phyloP scores from a whole-genome alignment of 2,888 invertebrate species.

The Ischnus inquisitorius region DNA sequence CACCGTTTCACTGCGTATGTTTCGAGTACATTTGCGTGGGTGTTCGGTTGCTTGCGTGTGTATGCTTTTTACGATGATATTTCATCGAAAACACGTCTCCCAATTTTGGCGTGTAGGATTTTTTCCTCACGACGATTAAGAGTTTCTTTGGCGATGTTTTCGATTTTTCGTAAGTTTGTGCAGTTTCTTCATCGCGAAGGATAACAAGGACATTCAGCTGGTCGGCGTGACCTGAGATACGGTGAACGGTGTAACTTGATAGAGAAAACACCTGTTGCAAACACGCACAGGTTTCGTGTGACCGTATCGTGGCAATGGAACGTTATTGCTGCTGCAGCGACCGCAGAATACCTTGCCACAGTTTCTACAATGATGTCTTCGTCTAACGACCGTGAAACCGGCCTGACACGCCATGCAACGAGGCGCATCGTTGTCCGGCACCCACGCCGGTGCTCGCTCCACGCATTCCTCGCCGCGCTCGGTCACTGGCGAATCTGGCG shows the following conservation, averaged over 20 bases:
- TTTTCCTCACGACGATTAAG: conserved; percentile 1
- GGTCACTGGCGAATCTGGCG: conserved; percentile 80
- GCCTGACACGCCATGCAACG: conserved; percentile 97
- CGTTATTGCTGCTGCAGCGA: conserved; percentile 96
- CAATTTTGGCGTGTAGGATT: neutral
- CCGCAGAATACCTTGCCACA: conserved; percentile 99
- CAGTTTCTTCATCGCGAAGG: conserved; percentile 46
- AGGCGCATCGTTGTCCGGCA: conserved; percentile 96
- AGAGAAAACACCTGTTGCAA: conserved; percentile 95
- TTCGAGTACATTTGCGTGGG: no score
- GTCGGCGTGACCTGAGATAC: conserved; percentile 81
- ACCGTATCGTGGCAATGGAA: conserved; percentile 96
- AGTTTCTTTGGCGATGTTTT: conserved; percentile 56
- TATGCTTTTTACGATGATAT: neutral
- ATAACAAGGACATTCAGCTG: conserved; percentile 79
- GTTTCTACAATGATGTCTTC: conserved; percentile 98
- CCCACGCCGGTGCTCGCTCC: conserved; percentile 94
- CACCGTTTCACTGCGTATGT: neutral
- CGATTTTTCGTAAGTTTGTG: conserved; percentile 45
- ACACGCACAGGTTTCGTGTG: conserved; percentile 97
- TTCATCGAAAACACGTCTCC: neutral
- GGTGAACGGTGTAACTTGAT: conserved; percentile 90
- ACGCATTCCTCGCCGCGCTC: conserved; percentile 84
- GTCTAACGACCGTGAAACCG: conserved; percentile 97
- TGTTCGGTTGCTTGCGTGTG: neutral